A percentile compares a stretch with the other conserved stretches of the same genome.
Evolutionary conservation across 2,888 invertebrate genomes (phyloP).

Genomic region (Tachina fera): DNA sequence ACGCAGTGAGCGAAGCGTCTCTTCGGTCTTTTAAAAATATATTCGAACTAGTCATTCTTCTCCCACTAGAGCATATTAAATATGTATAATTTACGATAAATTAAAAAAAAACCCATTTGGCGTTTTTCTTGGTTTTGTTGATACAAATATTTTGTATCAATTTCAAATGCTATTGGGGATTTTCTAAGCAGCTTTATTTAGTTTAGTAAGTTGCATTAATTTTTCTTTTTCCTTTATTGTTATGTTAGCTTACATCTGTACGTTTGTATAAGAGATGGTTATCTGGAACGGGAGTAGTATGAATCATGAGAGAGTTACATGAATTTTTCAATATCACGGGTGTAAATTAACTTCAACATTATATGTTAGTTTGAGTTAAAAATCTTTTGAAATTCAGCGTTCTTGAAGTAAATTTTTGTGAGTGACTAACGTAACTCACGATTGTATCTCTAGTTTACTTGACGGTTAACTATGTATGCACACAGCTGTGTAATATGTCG

Average conservation of each 20-base stretch:
- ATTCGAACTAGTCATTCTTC: neutral
- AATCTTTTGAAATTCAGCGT: too few relatives aligned
- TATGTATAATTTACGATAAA: constrained; percentile 30
- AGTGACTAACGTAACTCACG: neutral
- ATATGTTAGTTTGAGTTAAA: too few relatives aligned
- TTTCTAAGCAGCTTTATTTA: constrained; percentile 44
- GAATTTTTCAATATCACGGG: neutral
- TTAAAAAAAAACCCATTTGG: neutral
- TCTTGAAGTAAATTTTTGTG: too few relatives aligned
- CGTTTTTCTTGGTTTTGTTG: neutral
- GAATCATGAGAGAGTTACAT: neutral
- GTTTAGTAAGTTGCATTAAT: constrained; percentile 39
- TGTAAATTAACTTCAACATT: too few relatives aligned
- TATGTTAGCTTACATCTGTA: neutral
- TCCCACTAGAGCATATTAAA: neutral
- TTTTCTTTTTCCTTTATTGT: constrained; percentile 46
- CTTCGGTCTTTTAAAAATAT: constrained; percentile 5
- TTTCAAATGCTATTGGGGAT: constrained; percentile 7
- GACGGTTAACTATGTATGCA: neutral
- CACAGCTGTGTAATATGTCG: neutral
- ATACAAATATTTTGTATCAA: constrained; percentile 1
- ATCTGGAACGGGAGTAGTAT: neutral
- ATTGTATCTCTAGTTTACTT: neutral
- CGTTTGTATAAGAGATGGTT: neutral
- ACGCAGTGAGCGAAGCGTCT: neutral